Evolutionary conservation across 2,888 invertebrate genomes (phyloP).

Genomic region (Mayetiola destructor): DNA sequence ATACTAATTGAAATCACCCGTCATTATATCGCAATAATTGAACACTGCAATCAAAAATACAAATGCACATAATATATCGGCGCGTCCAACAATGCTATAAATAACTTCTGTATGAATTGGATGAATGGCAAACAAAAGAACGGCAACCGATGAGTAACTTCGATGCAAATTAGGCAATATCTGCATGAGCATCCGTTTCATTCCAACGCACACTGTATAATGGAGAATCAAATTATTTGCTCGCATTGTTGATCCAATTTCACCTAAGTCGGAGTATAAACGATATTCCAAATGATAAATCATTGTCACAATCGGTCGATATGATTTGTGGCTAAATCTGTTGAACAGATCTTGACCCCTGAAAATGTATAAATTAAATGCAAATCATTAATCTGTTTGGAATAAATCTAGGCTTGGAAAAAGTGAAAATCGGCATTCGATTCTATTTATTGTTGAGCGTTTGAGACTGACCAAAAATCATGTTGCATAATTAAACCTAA

Average conservation of each 20-base stretch:
- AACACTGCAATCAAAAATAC: slow-evolving; percentile 43
- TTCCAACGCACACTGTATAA: slow-evolving; percentile 23
- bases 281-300: slow-evolving; percentile 41
- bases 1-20: not conserved
- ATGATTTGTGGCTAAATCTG: slow-evolving; percentile 83
- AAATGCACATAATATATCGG: slow-evolving; percentile 72
- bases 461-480: slow-evolving; percentile 99
- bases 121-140: slow-evolving; percentile 74
- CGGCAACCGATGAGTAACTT: slow-evolving; percentile 29
- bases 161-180: not conserved
- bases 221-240: slow-evolving; percentile 19
- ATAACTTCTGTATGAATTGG: slow-evolving; percentile 90
- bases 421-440: too few relatives aligned
- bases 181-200: not conserved
- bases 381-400: too few relatives aligned
- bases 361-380: too few relatives aligned
- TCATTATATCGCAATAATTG: not conserved
- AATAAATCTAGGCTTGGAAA: too few relatives aligned
- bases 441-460: too few relatives aligned
- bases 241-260: slow-evolving; percentile 20
- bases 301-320: slow-evolving; percentile 77
- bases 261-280: slow-evolving; percentile 22
- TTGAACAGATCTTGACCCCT: slow-evolving; percentile 68
- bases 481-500: slow-evolving; percentile 51
- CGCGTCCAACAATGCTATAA: slow-evolving; percentile 81